Evolutionary conservation across 2,888 invertebrate species (phyloP).

Genomic region (Loripinus fragilis): DNA sequence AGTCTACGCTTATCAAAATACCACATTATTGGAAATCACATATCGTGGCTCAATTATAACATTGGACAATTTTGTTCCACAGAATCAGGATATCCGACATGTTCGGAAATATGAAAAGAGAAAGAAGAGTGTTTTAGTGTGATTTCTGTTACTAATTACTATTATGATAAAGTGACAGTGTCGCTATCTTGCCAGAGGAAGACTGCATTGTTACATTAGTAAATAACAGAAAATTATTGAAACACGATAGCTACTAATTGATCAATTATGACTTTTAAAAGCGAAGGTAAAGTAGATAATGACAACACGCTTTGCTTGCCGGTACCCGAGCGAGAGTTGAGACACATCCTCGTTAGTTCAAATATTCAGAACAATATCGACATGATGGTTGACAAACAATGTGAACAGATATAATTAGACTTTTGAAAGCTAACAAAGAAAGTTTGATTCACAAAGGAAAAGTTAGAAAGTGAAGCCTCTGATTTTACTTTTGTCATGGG

Average conservation of each 20-base stretch:
- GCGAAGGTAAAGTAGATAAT: not conserved
- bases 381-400: not conserved
- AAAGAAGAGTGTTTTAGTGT: not conserved
- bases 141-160: not conserved
- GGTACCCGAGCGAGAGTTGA: not conserved
- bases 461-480: too few species aligned
- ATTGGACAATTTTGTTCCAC: too few species aligned
- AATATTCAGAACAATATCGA: not conserved
- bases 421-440: not conserved
- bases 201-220: conserved; percentile 1
- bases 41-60: too few species aligned
- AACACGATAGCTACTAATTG: conserved; percentile 17
- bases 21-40: too few species aligned
- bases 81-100: too few species aligned
- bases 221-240: conserved; percentile 9
- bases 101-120: too few species aligned
- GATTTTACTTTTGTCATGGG: too few species aligned
- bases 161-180: not conserved
- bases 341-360: not conserved
- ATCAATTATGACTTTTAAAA: conserved; percentile 2
- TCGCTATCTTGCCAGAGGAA: not conserved
- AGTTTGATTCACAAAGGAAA: not conserved
- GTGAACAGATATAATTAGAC: not conserved
- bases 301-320: conserved; percentile 9
- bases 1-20: too few species aligned